A percentile compares a stretch with the other conserved stretches of the same genome.
Evolutionary conservation across 2,888 invertebrate genomes (phyloP).

Genomic region (Willowsia nigromaculata): DNA sequence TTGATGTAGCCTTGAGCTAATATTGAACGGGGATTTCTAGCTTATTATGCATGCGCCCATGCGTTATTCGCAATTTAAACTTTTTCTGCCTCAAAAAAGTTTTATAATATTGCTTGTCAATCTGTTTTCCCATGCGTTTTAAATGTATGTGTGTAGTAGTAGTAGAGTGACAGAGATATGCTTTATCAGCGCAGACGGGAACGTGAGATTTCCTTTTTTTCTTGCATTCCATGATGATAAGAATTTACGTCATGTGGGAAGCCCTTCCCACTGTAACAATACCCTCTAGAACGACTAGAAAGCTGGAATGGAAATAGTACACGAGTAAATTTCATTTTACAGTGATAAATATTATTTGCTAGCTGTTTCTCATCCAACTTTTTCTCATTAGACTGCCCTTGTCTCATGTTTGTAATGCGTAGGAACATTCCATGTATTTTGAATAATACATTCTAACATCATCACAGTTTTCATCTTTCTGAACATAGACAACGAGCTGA

Average conservation of each 20-base stretch:
- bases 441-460: not conserved
- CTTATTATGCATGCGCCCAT: too few species aligned
- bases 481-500: not conserved
- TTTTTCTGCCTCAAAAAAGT: not conserved
- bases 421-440: not conserved
- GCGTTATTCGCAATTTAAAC: too few species aligned
- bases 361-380: slow-evolving; percentile 51
- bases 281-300: not conserved
- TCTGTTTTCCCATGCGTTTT: not conserved
- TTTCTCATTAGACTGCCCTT: slow-evolving; percentile 53
- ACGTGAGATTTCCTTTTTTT: not conserved
- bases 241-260: not conserved
- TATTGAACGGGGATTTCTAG: too few species aligned
- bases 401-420: slow-evolving; percentile 4
- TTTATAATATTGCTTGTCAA: slow-evolving; percentile 27
- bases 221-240: not conserved
- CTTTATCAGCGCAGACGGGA: not conserved
- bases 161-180: too few species aligned
- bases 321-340: slow-evolving; percentile 37
- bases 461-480: not conserved
- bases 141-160: not conserved
- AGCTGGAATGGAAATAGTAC: too few species aligned
- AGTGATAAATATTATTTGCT: slow-evolving; percentile 50
- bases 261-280: not conserved
- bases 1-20: too few species aligned